Evolutionary conservation across 2,888 invertebrate species (phyloP).

Genomic region (Sipha maydis): DNA sequence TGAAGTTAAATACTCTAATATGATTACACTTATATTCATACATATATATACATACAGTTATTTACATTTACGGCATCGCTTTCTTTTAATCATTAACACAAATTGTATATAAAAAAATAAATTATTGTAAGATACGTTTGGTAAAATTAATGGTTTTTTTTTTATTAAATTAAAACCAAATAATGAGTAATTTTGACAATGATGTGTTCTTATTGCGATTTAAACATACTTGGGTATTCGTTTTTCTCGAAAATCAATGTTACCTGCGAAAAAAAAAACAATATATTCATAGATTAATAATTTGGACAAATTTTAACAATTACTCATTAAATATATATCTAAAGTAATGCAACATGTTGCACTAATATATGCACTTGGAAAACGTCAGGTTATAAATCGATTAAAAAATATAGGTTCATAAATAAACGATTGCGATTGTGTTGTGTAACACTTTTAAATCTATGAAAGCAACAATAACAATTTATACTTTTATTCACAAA

Average conservation of each 20-base stretch:
- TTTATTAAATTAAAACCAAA: constrained; percentile 27
- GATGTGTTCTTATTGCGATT: background rate
- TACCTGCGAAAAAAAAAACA: background rate
- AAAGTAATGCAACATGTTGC: background rate
- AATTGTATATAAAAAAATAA: background rate
- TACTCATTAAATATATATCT: background rate
- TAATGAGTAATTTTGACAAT: constrained; percentile 22
- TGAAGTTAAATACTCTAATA: background rate
- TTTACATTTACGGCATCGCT: constrained; percentile 1
- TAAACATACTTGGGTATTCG: background rate
- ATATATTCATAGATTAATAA: background rate
- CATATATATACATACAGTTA: background rate
- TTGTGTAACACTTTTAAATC: too few relatives aligned
- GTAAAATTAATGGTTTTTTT: background rate
- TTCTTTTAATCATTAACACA: background rate
- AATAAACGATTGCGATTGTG: too few relatives aligned
- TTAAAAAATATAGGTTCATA: too few relatives aligned
- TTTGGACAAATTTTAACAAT: background rate
- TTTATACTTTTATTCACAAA: too few relatives aligned
- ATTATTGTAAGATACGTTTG: background rate
- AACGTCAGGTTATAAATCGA: too few relatives aligned
- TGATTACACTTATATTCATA: background rate
- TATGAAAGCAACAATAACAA: too few relatives aligned
- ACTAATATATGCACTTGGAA: too few relatives aligned
- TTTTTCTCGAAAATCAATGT: background rate